These are phyloP conservation scores for Drosophila santomea DNA, from an alignment of 1,140 invertebrate genomes.

Conservation along the genomic window DNA sequence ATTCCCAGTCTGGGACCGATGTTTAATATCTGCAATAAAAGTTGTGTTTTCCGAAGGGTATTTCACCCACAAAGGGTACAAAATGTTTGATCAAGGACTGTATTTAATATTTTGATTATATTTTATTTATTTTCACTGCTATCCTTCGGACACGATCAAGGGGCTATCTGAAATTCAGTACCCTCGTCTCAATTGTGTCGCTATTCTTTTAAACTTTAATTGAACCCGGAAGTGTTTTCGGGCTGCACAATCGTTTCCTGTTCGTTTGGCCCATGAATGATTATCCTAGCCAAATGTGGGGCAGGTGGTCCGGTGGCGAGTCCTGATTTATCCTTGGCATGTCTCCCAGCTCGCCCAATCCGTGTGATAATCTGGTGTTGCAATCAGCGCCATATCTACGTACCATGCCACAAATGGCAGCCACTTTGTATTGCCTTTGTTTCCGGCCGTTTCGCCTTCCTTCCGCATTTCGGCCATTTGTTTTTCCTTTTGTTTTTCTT, in stretches of 20 bases:
- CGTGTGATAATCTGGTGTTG: conserved; percentile 74
- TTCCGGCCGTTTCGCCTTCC: conserved; percentile 43
- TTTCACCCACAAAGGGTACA: no score
- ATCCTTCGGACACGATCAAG: conserved; percentile 6
- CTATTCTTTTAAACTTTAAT: conserved; percentile 43
- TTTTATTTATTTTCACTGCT: not conserved
- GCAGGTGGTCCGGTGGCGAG: not conserved
- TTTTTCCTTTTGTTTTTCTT: conserved; percentile 37
- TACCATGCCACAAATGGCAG: conserved; percentile 63
- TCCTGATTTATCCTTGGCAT: conserved; percentile 17
- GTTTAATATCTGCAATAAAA: not conserved
- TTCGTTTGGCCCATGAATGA: conserved; percentile 37
- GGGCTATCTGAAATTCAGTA: conserved; percentile 4
- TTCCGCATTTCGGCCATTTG: conserved; percentile 45
- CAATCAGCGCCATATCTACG: conserved; percentile 45
- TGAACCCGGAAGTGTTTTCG: conserved; percentile 65
- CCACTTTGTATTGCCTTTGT: conserved; percentile 59
- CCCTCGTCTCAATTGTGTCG: conserved; percentile 21
- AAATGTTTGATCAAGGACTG: no score
- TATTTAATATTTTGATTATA: no score
- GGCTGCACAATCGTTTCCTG: conserved; percentile 36
- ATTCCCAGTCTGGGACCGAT: not conserved
- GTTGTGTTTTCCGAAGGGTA: not conserved
- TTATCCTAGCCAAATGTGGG: conserved; percentile 2
- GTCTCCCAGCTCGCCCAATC: conserved; percentile 38